These are phyloP conservation scores for Sepiola atlantica DNA, from an alignment of 2,888 invertebrate species.

Conservation along the genomic window DNA sequence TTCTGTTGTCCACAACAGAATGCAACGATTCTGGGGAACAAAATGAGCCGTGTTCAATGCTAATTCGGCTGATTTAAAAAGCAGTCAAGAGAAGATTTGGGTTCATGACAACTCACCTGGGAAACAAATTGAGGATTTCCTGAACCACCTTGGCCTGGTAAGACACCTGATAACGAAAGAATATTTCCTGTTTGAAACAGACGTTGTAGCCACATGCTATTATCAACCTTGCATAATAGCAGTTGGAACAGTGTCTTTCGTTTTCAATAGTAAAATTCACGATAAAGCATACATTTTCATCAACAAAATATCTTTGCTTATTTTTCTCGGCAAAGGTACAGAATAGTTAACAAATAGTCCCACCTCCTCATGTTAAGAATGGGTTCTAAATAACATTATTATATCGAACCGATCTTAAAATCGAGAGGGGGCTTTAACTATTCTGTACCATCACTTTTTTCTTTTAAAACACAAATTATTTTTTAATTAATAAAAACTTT, in stretches of 20 bases:
- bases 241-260: slow-evolving; percentile 33
- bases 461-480: background rate
- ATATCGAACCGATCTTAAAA: too few species aligned
- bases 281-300: background rate
- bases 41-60: too few species aligned
- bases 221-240: background rate
- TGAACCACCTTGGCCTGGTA: slow-evolving; percentile 54
- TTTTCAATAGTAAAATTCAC: background rate
- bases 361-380: too few species aligned
- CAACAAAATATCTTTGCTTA: too few species aligned
- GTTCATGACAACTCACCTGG: slow-evolving; percentile 53
- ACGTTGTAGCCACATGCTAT: slow-evolving; percentile 5
- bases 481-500: background rate
- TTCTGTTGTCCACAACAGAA: too few species aligned
- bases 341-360: background rate
- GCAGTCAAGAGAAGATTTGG: background rate
- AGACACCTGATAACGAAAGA: slow-evolving; percentile 53
- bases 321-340: background rate
- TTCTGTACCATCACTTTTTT: background rate
- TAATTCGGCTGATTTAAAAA: too few species aligned
- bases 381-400: too few species aligned
- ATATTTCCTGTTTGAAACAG: slow-evolving; percentile 41
- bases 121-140: slow-evolving; percentile 56
- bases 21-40: too few species aligned
- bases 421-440: too few species aligned